Conservation (phyloP, 2,888 invertebrate genomes). For the Chrysomela aeneicollis region DNA sequence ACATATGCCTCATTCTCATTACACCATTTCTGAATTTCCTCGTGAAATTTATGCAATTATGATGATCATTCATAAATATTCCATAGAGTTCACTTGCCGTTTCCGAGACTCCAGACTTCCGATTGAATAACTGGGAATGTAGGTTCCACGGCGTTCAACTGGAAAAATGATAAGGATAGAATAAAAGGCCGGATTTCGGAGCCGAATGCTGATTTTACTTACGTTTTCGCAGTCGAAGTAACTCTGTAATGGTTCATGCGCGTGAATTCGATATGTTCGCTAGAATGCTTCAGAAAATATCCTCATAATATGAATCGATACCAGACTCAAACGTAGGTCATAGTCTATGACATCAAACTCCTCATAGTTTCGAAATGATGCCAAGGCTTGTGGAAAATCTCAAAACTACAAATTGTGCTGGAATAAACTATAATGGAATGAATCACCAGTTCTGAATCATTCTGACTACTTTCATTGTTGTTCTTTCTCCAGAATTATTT, state of each 20-base stretch:
- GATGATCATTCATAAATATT: conserved; percentile 4
- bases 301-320: too few relatives aligned
- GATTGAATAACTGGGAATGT: conserved; percentile 37
- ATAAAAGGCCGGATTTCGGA: conserved; percentile 27
- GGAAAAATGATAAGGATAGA: conserved; percentile 33
- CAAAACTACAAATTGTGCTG: too few relatives aligned
- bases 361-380: too few relatives aligned
- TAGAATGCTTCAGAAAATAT: background rate
- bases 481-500: too few relatives aligned
- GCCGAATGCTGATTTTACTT: conserved; percentile 19
- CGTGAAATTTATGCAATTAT: background rate
- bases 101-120: conserved; percentile 26
- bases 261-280: background rate
- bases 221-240: background rate
- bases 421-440: too few relatives aligned
- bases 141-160: conserved; percentile 30
- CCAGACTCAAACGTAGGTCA: too few relatives aligned
- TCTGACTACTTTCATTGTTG: too few relatives aligned
- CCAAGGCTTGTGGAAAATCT: too few relatives aligned
- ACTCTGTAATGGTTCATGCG: background rate
- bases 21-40: background rate
- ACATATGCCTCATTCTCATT: too few relatives aligned
- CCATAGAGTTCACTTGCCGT: conserved; percentile 15
- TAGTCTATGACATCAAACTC: too few relatives aligned
- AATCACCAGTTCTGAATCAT: too few relatives aligned